Evolutionary conservation across 2,888 invertebrate species (phyloP).

Genomic region (Plagiodera versicolora): DNA sequence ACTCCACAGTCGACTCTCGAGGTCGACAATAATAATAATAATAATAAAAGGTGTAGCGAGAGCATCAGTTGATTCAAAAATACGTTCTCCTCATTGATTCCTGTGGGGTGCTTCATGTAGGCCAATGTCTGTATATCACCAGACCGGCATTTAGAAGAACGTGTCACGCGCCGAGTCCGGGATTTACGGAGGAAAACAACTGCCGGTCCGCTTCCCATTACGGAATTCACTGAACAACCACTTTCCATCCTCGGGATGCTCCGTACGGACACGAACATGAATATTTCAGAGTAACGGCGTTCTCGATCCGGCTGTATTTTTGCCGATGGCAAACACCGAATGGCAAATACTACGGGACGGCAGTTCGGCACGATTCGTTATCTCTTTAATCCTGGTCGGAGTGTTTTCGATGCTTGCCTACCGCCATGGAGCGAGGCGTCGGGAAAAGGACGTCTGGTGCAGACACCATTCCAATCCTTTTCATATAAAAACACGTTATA

Average conservation of each 20-base stretch:
- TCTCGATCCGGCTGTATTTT: conserved; percentile 42
- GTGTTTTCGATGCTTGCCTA: conserved; percentile 30
- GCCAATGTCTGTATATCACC: background rate
- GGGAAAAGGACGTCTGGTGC: no score
- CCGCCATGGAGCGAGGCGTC: no score
- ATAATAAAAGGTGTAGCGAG: no score
- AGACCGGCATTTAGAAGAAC: background rate
- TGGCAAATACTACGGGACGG: conserved; percentile 29
- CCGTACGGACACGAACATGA: conserved; percentile 50
- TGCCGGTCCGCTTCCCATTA: conserved; percentile 37
- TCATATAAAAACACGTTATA: no score
- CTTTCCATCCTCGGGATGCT: conserved; percentile 48
- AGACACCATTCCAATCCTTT: no score
- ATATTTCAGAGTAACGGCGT: conserved; percentile 50
- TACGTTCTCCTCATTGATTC: no score
- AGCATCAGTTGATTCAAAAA: no score
- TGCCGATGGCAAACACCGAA: conserved; percentile 41
- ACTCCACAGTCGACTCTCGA: no score
- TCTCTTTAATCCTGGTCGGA: conserved; percentile 31
- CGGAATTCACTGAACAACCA: conserved; percentile 45
- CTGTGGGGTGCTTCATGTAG: no score
- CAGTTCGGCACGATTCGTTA: conserved; percentile 29
- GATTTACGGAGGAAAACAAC: background rate
- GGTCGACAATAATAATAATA: no score
- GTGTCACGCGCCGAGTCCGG: background rate